A percentile compares a stretch with the other conserved stretches of the same genome.
Evolutionary conservation across 2,888 invertebrate genomes (phyloP).

Genomic region (Melanophora roralis): DNA sequence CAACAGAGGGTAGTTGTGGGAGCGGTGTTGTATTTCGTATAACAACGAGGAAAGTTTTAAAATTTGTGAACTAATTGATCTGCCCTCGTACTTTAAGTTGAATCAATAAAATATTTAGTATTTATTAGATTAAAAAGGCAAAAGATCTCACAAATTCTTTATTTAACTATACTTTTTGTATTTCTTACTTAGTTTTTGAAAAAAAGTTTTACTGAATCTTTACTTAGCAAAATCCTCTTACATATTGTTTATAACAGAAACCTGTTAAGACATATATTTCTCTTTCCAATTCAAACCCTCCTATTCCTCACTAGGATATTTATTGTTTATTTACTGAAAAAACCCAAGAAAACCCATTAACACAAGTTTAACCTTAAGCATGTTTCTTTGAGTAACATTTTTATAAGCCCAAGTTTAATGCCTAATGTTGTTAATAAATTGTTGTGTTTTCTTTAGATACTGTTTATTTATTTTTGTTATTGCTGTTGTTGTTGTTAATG

Average conservation of each 20-base stretch:
- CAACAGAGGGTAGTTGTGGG: too few species aligned
- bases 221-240: neutral
- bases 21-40: too few species aligned
- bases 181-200: too few species aligned
- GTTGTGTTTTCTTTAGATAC: constrained; percentile 15
- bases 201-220: too few species aligned
- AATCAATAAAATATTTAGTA: too few species aligned
- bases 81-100: too few species aligned
- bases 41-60: too few species aligned
- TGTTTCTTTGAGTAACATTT: constrained; percentile 38
- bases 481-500: constrained; percentile 27
- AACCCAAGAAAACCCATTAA: constrained; percentile 22
- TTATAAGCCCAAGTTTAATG: constrained; percentile 25
- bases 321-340: neutral
- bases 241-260: neutral
- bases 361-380: constrained; percentile 38
- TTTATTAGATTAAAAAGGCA: too few species aligned
- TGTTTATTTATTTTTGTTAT: constrained; percentile 27
- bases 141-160: too few species aligned
- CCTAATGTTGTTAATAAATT: constrained; percentile 5
- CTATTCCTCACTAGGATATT: neutral
- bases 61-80: too few species aligned
- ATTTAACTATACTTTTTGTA: too few species aligned
- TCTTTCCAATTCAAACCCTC: neutral
- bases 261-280: neutral